phyloP scores from a whole-genome alignment of 2,888 invertebrate species.

The Yponomeuta cagnagella region DNA sequence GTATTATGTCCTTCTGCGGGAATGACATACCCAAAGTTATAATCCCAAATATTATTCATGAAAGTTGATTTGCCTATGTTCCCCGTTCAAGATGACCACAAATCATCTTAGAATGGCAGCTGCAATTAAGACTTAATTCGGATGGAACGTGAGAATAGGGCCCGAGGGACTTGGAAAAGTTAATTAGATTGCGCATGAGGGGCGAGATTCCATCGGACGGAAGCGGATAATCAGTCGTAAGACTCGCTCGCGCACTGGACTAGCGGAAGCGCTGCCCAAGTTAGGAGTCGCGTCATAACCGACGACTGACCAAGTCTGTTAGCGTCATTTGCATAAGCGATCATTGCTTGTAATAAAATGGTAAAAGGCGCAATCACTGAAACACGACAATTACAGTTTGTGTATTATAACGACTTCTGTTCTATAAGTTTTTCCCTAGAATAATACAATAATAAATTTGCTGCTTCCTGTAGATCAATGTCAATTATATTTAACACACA shows the following conservation, averaged over 20 bases:
- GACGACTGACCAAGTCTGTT: conserved; percentile 45
- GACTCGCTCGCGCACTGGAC: neutral
- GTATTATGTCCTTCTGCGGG: conserved; percentile 23
- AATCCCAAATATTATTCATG: neutral
- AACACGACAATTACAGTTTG: no score
- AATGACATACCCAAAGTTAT: neutral
- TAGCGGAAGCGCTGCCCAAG: conserved; percentile 35
- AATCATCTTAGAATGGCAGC: neutral
- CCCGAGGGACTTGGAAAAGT: no score
- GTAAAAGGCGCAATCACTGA: no score
- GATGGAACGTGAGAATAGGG: neutral
- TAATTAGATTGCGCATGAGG: conserved; percentile 11
- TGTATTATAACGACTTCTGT: no score
- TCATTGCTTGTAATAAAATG: conserved; percentile 9
- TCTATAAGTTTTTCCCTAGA: no score
- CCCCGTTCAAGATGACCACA: neutral
- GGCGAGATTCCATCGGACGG: conserved; percentile 37
- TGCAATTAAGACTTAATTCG: neutral
- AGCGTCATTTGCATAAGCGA: conserved; percentile 38
- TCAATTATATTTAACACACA: no score
- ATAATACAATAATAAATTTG: no score
- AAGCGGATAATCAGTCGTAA: conserved; percentile 11
- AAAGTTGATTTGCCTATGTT: neutral
- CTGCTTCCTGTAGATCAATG: no score
- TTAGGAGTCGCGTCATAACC: conserved; percentile 36